Base-by-base conservation (phyloP, 2,888 invertebrate genomes). In the Platycnemis pennipes region DNA sequence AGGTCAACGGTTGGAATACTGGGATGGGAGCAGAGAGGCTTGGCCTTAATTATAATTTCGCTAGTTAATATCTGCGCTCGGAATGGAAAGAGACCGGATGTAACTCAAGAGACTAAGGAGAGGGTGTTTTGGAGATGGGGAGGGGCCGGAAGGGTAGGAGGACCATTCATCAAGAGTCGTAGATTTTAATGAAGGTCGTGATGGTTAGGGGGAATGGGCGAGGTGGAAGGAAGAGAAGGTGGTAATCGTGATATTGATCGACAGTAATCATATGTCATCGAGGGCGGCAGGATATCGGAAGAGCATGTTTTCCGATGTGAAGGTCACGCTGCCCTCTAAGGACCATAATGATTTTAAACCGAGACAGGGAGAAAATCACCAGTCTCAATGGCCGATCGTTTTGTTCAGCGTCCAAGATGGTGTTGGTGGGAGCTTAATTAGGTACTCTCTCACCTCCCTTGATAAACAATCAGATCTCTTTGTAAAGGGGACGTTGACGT, bases 221-320 rank as follows among this genome's bases (percentile, higher is more conserved):
- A 16, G 49, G 4, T 77, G 69, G 69, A 22, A 31, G 69, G n/a
- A 3, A 37, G 45, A 22, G 37, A 56, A 42, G 63, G 63, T 44
- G 26, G 63, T 16, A n/a, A n/a, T 44, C 44, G 91, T 45, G 91
- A 91, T 91, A 91, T 91, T 63, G 91, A 91, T 91, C 91, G 91
- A 63, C 44, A 44, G 63, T 91, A 91, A 91, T 91, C 91, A 91
- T 91, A 44, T 63, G 56, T 91, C 91, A 91, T 91, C 91, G 91
- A 63, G 91, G 42, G 37, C 44, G 91, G 63, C 49, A 89, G 63
- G 44, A 63, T 91, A 56, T 63, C 13, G 91, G n/a, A 63, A 91
- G 44, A 53, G 88, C 63, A 69, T 91, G 63, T 91, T 49, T 89
- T 89, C 63, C 44, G n/a, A 91, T 77, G 37, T 63, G 63, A 63